phyloP scores from a whole-genome alignment of 30 jellyfish, hydroid and myxozoan species.

The Nemopilema nomurai region DNA sequence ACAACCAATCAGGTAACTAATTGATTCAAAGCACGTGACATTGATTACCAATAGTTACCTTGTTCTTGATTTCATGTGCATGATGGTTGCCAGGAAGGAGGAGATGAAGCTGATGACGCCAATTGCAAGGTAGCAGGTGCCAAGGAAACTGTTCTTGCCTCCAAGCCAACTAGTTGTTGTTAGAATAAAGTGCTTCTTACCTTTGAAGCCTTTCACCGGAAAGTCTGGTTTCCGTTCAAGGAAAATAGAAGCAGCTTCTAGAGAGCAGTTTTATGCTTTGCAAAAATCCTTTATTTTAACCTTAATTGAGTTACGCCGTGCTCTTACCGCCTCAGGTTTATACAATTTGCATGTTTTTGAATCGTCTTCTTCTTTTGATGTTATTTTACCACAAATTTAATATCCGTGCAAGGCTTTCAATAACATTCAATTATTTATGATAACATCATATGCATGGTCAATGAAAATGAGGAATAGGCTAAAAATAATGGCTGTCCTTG shows the following conservation, averaged over 20 bases:
- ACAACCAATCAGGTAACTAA: no score
- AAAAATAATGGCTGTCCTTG: no score
- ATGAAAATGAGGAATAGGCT: no score
- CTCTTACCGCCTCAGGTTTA: not conserved
- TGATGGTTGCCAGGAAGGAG: slow-evolving; percentile 28
- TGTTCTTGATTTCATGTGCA: slow-evolving; percentile 64
- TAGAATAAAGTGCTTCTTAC: slow-evolving; percentile 42
- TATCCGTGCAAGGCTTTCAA: no score
- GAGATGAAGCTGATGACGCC: slow-evolving; percentile 40
- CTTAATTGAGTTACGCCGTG: not conserved
- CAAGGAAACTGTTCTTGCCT: slow-evolving; percentile 51
- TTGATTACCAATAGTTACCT: slow-evolving; percentile 18
- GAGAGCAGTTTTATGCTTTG: not conserved
- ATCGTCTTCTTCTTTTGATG: no score
- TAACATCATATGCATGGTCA: no score
- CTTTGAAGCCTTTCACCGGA: slow-evolving; percentile 53
- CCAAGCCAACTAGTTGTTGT: slow-evolving; percentile 57
- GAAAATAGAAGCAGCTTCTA: not conserved
- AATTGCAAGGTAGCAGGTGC: slow-evolving; percentile 30
- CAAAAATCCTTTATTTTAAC: no score
- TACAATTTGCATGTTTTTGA: not conserved
- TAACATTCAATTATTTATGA: no score
- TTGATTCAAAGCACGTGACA: no score
- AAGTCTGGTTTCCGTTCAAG: slow-evolving; percentile 5
- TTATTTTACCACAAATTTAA: no score